Evolutionary conservation across 1,140 invertebrate genomes (phyloP).

Genomic region (Semibalanus balanoides): DNA sequence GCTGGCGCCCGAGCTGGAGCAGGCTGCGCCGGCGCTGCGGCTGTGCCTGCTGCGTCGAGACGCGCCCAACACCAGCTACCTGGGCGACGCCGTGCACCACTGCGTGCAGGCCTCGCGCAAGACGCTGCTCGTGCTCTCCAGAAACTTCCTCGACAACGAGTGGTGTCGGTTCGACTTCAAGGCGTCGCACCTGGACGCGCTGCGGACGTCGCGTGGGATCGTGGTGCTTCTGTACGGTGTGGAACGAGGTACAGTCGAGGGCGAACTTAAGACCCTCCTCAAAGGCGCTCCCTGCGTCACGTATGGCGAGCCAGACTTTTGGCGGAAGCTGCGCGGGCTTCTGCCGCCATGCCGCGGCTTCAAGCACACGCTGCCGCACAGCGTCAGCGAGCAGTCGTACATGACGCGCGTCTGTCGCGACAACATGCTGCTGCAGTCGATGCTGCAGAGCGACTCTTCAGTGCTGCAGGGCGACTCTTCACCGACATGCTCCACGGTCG

Average conservation of each 20-base stretch:
- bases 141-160: constrained; percentile 65
- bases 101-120: constrained; percentile 43
- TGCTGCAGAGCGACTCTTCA: constrained; percentile 3
- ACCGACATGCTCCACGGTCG: constrained; percentile 4
- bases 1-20: constrained; percentile 68
- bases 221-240: constrained; percentile 3
- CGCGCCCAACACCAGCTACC: constrained; percentile 45
- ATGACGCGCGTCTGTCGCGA: background rate
- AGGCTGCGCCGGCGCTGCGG: constrained; percentile 43
- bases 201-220: background rate
- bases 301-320: constrained; percentile 1
- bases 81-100: constrained; percentile 46
- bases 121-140: constrained; percentile 79
- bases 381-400: background rate
- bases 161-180: constrained; percentile 28
- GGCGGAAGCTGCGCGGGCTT: background rate
- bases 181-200: constrained; percentile 27
- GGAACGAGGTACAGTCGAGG: background rate
- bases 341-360: background rate
- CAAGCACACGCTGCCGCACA: background rate
- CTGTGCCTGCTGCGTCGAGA: constrained; percentile 33
- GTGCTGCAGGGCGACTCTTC: constrained; percentile 2
- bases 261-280: background rate
- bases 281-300: background rate
- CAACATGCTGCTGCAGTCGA: background rate